phyloP scores from a whole-genome alignment of 2,888 invertebrate species.

The Netelia inedita region DNA sequence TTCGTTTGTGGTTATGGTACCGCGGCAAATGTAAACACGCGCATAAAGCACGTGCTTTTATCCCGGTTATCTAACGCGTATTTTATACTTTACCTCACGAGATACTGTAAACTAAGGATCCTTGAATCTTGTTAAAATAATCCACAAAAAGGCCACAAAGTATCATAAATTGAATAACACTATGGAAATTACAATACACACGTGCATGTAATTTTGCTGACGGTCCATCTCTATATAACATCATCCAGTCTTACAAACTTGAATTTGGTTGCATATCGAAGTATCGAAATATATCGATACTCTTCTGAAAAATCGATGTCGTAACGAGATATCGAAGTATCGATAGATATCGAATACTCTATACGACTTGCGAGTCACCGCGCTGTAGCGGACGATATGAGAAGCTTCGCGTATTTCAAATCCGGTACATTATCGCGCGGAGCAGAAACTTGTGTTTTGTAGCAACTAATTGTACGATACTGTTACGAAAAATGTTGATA shows the following conservation, averaged over 20 bases:
- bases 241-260: not conserved
- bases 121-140: slow-evolving; percentile 62
- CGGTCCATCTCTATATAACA: slow-evolving; percentile 76
- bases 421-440: too few species aligned
- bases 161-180: slow-evolving; percentile 72
- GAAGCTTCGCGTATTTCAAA: too few species aligned
- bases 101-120: slow-evolving; percentile 26
- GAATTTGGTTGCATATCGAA: too few species aligned
- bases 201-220: slow-evolving; percentile 73
- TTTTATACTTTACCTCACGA: slow-evolving; percentile 60
- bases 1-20: slow-evolving; percentile 10
- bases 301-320: too few species aligned
- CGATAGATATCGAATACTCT: too few species aligned
- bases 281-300: too few species aligned
- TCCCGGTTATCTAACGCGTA: not conserved
- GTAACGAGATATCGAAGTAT: too few species aligned
- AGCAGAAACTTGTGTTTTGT: too few species aligned
- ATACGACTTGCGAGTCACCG: too few species aligned
- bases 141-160: slow-evolving; percentile 70
- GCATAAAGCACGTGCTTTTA: slow-evolving; percentile 49
- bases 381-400: too few species aligned
- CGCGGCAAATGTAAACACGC: slow-evolving; percentile 37
- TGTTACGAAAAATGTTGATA: too few species aligned
- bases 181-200: slow-evolving; percentile 68
- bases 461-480: too few species aligned